Evolutionary conservation across 2,113 vertebrate species (phyloP).

Genomic region (Brachionichthys hirsutus): DNA sequence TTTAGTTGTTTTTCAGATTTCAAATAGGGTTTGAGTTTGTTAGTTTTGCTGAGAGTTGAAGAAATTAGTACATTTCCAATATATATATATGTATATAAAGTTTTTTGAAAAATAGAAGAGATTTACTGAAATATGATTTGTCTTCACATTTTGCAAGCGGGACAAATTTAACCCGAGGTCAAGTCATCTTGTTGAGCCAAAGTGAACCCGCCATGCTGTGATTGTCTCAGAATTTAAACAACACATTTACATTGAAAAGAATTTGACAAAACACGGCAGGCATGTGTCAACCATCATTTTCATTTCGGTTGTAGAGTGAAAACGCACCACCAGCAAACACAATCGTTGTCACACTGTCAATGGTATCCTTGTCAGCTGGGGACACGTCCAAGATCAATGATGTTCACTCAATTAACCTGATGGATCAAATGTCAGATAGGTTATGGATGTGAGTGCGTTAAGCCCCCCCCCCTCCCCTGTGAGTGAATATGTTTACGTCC

Average conservation of each 20-base stretch:
- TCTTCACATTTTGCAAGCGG: neutral
- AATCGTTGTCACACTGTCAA: constrained; percentile 48
- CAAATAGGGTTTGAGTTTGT: constrained; percentile 10
- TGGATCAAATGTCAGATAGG: constrained; percentile 49
- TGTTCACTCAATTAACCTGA: constrained; percentile 63
- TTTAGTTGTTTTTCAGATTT: constrained; percentile 4
- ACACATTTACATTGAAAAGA: neutral
- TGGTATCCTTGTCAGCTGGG: constrained; percentile 43
- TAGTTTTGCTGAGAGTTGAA: neutral
- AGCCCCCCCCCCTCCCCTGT: neutral
- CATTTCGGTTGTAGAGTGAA: constrained; percentile 21
- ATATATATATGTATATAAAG: too few species aligned
- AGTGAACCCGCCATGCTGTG: neutral
- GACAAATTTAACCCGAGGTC: neutral
- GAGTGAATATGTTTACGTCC: constrained; percentile 28
- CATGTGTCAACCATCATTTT: neutral
- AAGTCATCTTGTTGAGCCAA: constrained; percentile 6
- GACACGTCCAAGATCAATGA: constrained; percentile 55
- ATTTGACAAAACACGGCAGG: constrained; percentile 4
- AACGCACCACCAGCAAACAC: constrained; percentile 38
- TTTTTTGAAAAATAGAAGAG: neutral
- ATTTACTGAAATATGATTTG: neutral
- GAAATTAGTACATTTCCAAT: neutral
- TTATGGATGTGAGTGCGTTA: constrained; percentile 32
- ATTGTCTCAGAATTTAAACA: neutral